Base-by-base conservation (phyloP, 2,888 invertebrate genomes). In the Chouioia cunea region DNA sequence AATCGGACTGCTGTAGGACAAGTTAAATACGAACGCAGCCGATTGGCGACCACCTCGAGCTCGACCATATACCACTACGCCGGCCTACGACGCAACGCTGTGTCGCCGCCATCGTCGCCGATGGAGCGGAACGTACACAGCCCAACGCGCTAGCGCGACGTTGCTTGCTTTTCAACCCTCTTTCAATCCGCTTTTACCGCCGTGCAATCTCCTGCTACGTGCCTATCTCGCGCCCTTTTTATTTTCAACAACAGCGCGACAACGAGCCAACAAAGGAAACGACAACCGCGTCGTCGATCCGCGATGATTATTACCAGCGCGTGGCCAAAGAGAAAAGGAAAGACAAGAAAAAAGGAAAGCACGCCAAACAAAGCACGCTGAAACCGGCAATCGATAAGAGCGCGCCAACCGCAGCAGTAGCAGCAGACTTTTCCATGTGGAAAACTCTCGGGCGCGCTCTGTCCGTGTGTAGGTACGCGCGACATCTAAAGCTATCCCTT, bases 371-470 rank as follows among this genome's bases (percentile, higher is more conserved):
- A 46, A 64, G 64, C 36, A 36, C 6, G 36, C 65, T 64, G 46
- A 69, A 69, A 73, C 65, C 65, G 69, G 69, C 69, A 69, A 73
- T 73, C 72, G 72, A 69, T 69, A 69, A 65, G 69, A 62, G 60
- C 58, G 43, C 46, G 57, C 20, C 52, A 36, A 6, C 36, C 36
- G 27, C 27, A 27, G 27, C 27, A 27, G 27, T 6, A 27, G 27
- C 36, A 36, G 6, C 36, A 27, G 65, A 59, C 72, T 68, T 72
- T 71, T 72, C 65, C 60, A 68, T 60, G 68, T 56, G 56, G 68
- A 65, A 68, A 64, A 63, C 66, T 58, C 54, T 20, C 43, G 22
- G 36, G 4, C 36, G 14, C 22, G 18, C 44, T 53, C 36, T 54
- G 20, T 53, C 54, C 44, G 23, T 36, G 6, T 36, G 36, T 36